A percentile compares a stretch with the other conserved stretches of the same genome.
Conservation (phyloP, 30 jellyfish, hydroid and myxozoan genomes). For the Sanderia malayensis region DNA sequence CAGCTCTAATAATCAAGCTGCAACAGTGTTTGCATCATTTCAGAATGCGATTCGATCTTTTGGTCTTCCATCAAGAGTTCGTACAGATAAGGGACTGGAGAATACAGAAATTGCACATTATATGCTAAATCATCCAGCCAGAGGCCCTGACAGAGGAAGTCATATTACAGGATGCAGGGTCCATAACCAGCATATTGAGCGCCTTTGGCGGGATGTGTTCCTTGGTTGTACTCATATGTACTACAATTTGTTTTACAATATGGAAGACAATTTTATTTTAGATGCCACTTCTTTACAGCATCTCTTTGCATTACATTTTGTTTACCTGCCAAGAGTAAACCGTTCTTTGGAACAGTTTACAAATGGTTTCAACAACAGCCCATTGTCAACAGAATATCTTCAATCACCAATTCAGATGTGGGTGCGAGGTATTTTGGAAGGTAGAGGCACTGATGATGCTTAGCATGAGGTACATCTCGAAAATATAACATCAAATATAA, state of each 20-base stretch:
- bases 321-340: slow-evolving; percentile 5
- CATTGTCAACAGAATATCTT: slow-evolving; percentile 1
- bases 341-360: not conserved
- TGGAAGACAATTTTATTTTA: not conserved
- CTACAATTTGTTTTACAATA: too few relatives aligned
- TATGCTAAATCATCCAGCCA: not conserved
- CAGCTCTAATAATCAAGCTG: not conserved
- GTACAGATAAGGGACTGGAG: not conserved
- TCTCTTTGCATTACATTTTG: slow-evolving; percentile 2
- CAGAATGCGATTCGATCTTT: not conserved
- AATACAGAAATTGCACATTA: not conserved
- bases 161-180: not conserved
- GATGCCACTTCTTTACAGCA: not conserved
- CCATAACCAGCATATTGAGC: not conserved
- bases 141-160: not conserved
- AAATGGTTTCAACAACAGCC: slow-evolving; percentile 7
- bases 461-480: not conserved
- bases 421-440: not conserved
- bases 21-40: not conserved
- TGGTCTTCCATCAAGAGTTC: not conserved
- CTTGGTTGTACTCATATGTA: not conserved
- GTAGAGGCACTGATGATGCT: not conserved
- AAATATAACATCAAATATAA: not conserved
- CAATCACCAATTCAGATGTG: not conserved
- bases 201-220: not conserved